Evolutionary conservation across 2,888 invertebrate genomes (phyloP).

Genomic region (Bursaphelenchus okinawaensis): DNA sequence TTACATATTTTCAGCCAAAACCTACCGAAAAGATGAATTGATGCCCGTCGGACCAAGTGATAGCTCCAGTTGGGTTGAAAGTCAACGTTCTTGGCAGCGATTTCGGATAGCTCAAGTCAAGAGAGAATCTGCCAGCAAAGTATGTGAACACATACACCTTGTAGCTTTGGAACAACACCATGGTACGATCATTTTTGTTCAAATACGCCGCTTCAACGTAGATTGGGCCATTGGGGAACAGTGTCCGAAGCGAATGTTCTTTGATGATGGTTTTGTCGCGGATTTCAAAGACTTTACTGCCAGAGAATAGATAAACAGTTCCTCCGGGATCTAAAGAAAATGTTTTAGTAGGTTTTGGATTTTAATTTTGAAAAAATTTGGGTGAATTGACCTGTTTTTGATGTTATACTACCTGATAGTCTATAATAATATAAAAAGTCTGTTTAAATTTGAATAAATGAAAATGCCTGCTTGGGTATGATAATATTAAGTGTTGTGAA

Average conservation of each 20-base stretch:
- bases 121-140: conserved; percentile 9
- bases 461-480: too few relatives aligned
- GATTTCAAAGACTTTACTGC: conserved; percentile 41
- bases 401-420: too few relatives aligned
- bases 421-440: too few relatives aligned
- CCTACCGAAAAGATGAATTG: conserved; percentile 46
- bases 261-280: conserved; percentile 22
- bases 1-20: too few relatives aligned
- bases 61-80: conserved; percentile 43
- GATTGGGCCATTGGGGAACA: conserved; percentile 34
- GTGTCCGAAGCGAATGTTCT: conserved; percentile 30
- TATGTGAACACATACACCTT: conserved; percentile 44
- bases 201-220: conserved; percentile 31
- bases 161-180: conserved; percentile 27
- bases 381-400: not conserved
- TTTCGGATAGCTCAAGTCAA: conserved; percentile 44
- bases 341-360: too few relatives aligned
- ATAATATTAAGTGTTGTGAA: too few relatives aligned
- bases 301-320: conserved; percentile 39
- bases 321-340: conserved; percentile 15
- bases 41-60: conserved; percentile 51
- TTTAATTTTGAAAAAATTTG: not conserved
- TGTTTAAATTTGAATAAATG: too few relatives aligned
- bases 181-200: conserved; percentile 17
- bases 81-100: conserved; percentile 37